These are phyloP conservation scores for Sinhomidia bicolor DNA, from an alignment of 2,888 invertebrate species.

Conservation along the genomic window DNA sequence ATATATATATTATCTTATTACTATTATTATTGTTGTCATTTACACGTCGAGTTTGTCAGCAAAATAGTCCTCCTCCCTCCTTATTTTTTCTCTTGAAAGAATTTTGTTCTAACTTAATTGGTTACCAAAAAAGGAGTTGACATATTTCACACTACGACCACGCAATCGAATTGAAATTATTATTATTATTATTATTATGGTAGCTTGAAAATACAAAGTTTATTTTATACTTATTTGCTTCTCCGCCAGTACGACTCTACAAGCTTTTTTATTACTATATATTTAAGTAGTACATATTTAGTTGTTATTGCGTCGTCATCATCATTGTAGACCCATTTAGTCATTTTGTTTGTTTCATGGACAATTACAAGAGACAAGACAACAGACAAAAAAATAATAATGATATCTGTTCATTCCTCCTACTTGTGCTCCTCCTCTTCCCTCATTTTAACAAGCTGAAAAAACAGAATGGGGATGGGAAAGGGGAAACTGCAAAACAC, in stretches of 20 bases:
- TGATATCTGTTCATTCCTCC: slow-evolving; percentile 64
- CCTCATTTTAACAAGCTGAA: neutral
- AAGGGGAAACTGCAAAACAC: too few species aligned
- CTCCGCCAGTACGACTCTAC: too few species aligned
- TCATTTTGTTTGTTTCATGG: slow-evolving; percentile 66
- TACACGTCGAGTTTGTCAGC: slow-evolving; percentile 34
- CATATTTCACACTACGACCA: slow-evolving; percentile 62
- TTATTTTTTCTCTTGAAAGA: slow-evolving; percentile 24
- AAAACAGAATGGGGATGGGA: neutral
- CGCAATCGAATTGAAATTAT: slow-evolving; percentile 53
- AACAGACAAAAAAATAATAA: slow-evolving; percentile 66
- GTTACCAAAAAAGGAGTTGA: slow-evolving; percentile 65
- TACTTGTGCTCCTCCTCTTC: slow-evolving; percentile 61
- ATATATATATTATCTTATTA: neutral
- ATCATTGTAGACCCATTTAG: slow-evolving; percentile 39
- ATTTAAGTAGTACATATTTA: neutral
- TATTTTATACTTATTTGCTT: too few species aligned
- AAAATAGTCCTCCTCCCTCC: neutral
- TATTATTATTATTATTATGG: neutral
- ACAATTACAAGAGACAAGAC: slow-evolving; percentile 66
- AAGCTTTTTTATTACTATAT: too few species aligned
- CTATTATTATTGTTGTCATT: slow-evolving; percentile 38
- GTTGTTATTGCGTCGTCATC: neutral
- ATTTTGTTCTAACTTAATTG: slow-evolving; percentile 65
- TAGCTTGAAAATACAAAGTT: too few species aligned